Conservation (phyloP, 2,113 vertebrate species). For the Chaetura pelagica region DNA sequence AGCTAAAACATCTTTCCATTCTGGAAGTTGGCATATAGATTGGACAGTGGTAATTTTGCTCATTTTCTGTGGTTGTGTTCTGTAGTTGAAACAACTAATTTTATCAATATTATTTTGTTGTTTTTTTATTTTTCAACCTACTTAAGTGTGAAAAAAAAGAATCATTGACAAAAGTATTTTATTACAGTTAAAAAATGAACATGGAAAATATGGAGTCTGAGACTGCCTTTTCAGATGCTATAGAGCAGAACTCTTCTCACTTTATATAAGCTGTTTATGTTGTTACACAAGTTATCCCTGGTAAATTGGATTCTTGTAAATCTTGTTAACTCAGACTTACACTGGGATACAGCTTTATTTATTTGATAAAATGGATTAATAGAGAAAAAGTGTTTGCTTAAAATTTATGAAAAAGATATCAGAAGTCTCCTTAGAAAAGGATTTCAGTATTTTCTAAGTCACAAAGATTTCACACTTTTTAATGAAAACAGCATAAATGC, state of each 20-base stretch:
- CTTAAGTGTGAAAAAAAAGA: fast-evolving
- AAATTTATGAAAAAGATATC: neutral
- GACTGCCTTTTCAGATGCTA: neutral
- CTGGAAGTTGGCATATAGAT: neutral
- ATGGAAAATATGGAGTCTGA: neutral
- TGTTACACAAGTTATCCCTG: neutral
- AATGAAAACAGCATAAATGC: neutral
- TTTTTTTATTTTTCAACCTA: neutral
- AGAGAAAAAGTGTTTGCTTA: neutral
- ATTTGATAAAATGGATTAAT: neutral
- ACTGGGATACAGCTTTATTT: neutral
- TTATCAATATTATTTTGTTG: fast-evolving
- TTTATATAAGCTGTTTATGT: neutral
- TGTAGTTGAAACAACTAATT: neutral
- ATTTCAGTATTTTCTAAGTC: neutral
- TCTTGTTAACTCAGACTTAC: neutral
- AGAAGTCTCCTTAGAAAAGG: neutral
- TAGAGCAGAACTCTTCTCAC: neutral
- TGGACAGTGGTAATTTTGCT: neutral
- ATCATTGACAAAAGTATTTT: neutral
- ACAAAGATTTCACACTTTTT: neutral
- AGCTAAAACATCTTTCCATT: neutral
- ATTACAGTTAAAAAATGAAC: neutral
- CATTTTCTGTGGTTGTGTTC: neutral
- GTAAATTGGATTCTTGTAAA: constrained; percentile 25